A percentile compares a stretch with the other conserved stretches of the same genome.
Conservation (phyloP, 2,888 invertebrate species). For the Myathropa florea region DNA sequence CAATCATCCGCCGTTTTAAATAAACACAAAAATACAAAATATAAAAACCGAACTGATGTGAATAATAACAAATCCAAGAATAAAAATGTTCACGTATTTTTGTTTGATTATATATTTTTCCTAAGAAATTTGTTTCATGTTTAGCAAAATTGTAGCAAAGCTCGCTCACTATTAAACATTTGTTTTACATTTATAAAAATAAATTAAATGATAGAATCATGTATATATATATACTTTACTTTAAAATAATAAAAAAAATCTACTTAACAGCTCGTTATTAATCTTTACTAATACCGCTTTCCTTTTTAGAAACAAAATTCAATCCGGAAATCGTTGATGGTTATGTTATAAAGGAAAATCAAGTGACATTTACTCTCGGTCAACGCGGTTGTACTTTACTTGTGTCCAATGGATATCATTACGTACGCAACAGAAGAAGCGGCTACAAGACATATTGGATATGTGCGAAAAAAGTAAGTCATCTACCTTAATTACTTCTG, state of each 20-base stretch:
- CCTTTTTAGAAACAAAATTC: conserved; percentile 49
- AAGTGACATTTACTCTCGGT: conserved; percentile 76
- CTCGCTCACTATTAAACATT: not conserved
- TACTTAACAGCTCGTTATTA: not conserved
- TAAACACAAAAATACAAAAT: not conserved
- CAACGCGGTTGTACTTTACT: conserved; percentile 79
- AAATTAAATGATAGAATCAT: conserved; percentile 31
- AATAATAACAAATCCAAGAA: conserved; percentile 7
- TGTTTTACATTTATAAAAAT: conserved; percentile 34
- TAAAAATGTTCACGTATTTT: conserved; percentile 18
- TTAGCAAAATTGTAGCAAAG: conserved; percentile 25
- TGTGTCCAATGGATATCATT: conserved; percentile 78
- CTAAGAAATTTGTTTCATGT: conserved; percentile 27
- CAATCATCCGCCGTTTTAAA: conserved; percentile 79
- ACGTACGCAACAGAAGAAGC: conserved; percentile 79
- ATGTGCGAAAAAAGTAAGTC: conserved; percentile 79
- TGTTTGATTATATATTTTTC: conserved; percentile 10
- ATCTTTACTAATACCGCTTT: conserved; percentile 18
- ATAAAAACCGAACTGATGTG: conserved; percentile 13
- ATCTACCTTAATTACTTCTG: not conserved
- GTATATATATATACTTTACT: not conserved
- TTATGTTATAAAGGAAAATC: conserved; percentile 73
- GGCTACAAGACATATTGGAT: conserved; percentile 80
- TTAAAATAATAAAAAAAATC: not conserved
- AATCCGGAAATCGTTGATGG: conserved; percentile 57